phyloP scores from a whole-genome alignment of 2,113 vertebrate genomes.

The Ranitomeya imitator region DNA sequence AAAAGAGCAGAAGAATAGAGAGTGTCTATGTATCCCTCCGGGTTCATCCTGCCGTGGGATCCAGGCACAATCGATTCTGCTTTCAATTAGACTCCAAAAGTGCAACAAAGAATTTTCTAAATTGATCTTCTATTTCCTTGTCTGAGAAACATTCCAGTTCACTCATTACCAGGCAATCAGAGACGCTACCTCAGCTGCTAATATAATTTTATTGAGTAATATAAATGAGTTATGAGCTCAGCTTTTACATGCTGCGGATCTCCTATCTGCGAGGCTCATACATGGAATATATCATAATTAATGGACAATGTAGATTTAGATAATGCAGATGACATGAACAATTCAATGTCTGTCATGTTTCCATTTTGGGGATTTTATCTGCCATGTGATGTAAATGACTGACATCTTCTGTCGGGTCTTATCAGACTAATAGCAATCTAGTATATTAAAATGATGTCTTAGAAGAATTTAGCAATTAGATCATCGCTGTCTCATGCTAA shows the following conservation, averaged over 20 bases:
- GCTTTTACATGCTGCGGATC: neutral
- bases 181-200: conserved; percentile 12
- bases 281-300: neutral
- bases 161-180: conserved; percentile 12
- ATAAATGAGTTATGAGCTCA: neutral
- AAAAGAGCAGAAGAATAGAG: no score
- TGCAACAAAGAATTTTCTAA: neutral
- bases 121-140: neutral
- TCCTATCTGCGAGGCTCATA: neutral
- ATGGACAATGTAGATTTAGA: neutral
- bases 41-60: neutral
- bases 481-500: neutral
- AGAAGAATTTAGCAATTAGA: neutral
- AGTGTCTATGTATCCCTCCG: neutral
- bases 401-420: neutral
- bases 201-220: conserved; percentile 10
- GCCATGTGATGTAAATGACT: neutral
- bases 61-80: neutral
- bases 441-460: neutral
- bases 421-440: neutral
- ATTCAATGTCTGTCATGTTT: neutral
- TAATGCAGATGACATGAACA: neutral
- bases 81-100: conserved; percentile 1
- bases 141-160: conserved; percentile 15
- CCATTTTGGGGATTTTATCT: neutral